Percentiles rank a stretch among this genome's conserved stretches.
These are phyloP conservation scores for Maconellicoccus hirsutus DNA, from an alignment of 1,140 invertebrate genomes.

Conservation along the genomic window DNA sequence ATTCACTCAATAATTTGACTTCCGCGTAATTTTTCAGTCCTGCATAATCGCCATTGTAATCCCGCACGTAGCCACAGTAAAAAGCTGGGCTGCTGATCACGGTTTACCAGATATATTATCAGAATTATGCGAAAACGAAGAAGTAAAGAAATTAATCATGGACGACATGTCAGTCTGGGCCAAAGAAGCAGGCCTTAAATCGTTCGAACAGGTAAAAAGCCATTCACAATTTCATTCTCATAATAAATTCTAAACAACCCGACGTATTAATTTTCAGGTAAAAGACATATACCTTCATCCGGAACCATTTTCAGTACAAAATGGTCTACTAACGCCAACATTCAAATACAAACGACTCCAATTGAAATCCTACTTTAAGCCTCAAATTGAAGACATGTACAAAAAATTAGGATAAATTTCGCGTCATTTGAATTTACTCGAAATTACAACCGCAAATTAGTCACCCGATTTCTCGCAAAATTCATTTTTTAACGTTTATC, in stretches of 20 bases:
- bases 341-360: slow-evolving; percentile 88
- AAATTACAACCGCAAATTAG: not conserved
- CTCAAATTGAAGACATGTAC: slow-evolving; percentile 85
- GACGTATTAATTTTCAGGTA: slow-evolving; percentile 47
- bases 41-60: slow-evolving; percentile 89
- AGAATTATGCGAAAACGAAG: slow-evolving; percentile 72
- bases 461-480: not conserved
- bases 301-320: slow-evolving; percentile 91
- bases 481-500: not conserved
- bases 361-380: slow-evolving; percentile 78
- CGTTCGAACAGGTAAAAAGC: slow-evolving; percentile 81
- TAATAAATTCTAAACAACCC: not conserved
- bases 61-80: slow-evolving; percentile 85
- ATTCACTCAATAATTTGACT: too few relatives aligned
- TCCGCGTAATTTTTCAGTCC: slow-evolving; percentile 63
- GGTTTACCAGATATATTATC: slow-evolving; percentile 74
- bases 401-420: slow-evolving; percentile 38
- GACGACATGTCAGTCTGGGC: slow-evolving; percentile 80
- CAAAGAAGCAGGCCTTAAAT: slow-evolving; percentile 79
- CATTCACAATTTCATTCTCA: not conserved
- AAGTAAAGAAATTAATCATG: slow-evolving; percentile 79
- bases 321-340: slow-evolving; percentile 91
- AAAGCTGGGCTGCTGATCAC: slow-evolving; percentile 76
- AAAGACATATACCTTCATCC: slow-evolving; percentile 90
- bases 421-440: not conserved